Evolutionary conservation across 2,797 vertebrate species (phyloP), one percentile per base, ranked within the genome.

Genomic region (Psittacula echo): DNA sequence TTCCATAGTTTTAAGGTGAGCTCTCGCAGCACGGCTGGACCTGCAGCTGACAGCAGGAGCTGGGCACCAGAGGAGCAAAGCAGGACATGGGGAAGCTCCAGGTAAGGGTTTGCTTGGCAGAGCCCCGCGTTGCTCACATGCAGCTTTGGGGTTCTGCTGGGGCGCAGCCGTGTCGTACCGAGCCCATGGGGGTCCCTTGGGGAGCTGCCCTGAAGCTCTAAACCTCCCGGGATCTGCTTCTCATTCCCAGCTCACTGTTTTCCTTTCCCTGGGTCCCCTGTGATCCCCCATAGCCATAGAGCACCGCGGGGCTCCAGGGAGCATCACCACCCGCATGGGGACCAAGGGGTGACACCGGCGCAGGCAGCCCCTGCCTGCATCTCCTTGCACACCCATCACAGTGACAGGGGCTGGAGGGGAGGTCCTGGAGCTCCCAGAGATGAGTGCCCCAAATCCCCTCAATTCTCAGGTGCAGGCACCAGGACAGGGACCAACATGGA

Each of bases 261-360:
- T 34, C 58, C 84, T 74, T 60, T 70, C 60, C 53, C 62, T 2
- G 10, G 10, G 8, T 13, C 56, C 50, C 20, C 0, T 13, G 3
- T 1, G 2, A 9, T 10, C 41, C 51, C 58, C 22, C 39, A 1
- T 7, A 21, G 61, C 20, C 26, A 13, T 5, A 0, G 2, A 8
- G 4, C 19, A 1, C 58, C 32, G 2, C 0, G 0, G 78, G 23
- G 71, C 19, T 80, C 65, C 65, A 14, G 0, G 21, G 12, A 32
- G 3, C 11, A 3, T 0, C 4, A 3, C 1, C 42, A 13, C 8
- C 39, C 47, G 16, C 51, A 2, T 2, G 1, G 30, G 60, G 5
- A 73, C n/a, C 5, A 1, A 30, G 39, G 48, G 4, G 19, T 8
- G 22, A n/a, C 0, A 3, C 34, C 2, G 0, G 60, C 1, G 0